Base-by-base conservation (phyloP, 2,113 vertebrate genomes). In the Prinia subflava region DNA sequence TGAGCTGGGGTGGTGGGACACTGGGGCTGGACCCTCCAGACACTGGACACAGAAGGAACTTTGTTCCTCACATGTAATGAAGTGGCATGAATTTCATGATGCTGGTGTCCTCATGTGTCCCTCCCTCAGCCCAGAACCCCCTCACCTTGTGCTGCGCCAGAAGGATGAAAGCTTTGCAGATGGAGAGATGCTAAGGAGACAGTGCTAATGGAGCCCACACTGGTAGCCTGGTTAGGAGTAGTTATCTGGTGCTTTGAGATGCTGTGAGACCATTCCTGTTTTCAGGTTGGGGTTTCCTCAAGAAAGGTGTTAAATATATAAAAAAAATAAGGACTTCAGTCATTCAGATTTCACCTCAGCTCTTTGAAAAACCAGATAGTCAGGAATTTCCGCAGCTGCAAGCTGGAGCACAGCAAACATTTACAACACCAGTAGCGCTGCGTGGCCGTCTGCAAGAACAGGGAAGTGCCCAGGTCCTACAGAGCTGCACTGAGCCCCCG, bases 311-410 rank as follows among this genome's bases (percentile, higher is more conserved):
- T 90, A 62, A 35, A 20, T 87, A 71, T 13, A 30, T 75, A 15
- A n/a, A 85, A 85, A 84, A 86, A 85, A 33, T 3, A 44, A 83
- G 73, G 52, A 23, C 44, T 94, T 73, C 12, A 83, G 56, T 87
- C 0, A 0, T 73, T 84, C 15, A 0, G 65, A 53, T 92, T 96
- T 94, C 62, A 84, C 76, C 76, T 89, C 57, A 16, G 65, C 76
- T 74, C 67, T 94, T 89, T 49, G 46, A 55, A 87, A 94, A 94
- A 78, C 11, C 46, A 91, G 91, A 93, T 96, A 90, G 90, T 83
- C 88, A 85, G 94, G 88, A 95, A 92, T 96, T 96, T 97, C 90
- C 8, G 4, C 73, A 89, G 94, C 88, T 92, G 92, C 1, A n/a
- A 90, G 90, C 78, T 89, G 85, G 82, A 96, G 90, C 79, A 68